A percentile compares a stretch with the other conserved stretches of the same genome.
Evolutionary conservation across 2,113 vertebrate species (phyloP).

Genomic region (Lepidothrix coronata): DNA sequence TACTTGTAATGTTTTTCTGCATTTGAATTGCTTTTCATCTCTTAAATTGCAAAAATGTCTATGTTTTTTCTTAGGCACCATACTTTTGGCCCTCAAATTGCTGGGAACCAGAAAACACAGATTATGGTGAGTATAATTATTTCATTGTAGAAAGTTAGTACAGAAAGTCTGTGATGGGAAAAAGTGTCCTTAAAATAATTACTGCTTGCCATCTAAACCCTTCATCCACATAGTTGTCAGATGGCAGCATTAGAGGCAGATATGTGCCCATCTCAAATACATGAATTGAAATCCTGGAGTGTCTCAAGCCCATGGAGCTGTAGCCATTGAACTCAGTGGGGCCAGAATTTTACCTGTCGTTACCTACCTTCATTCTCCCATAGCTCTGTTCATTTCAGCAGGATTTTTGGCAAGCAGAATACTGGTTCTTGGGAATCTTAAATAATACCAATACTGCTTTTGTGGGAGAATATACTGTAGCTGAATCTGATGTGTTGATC

Average conservation of each 20-base stretch:
- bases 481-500: conserved; percentile 1
- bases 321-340: background rate
- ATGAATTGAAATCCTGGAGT: background rate
- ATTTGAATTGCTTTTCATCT: background rate
- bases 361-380: background rate
- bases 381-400: background rate
- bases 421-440: background rate
- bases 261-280: background rate
- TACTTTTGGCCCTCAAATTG: conserved; percentile 98
- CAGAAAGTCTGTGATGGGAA: background rate
- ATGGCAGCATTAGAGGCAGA: background rate
- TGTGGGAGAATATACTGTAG: background rate
- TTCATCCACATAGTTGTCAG: background rate
- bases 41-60: background rate
- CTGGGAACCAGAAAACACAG: conserved; percentile 97
- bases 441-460: background rate
- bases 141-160: background rate
- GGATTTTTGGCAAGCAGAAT: background rate
- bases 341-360: background rate
- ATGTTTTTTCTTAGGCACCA: conserved; percentile 82
- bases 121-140: conserved; percentile 81
- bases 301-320: background rate
- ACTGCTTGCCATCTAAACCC: background rate
- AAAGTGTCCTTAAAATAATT: background rate
- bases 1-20: background rate